Percentiles rank a stretch among this genome's conserved stretches.
phyloP scores from a whole-genome alignment of 2,888 invertebrate species.

The Priocnemis perturbator region DNA sequence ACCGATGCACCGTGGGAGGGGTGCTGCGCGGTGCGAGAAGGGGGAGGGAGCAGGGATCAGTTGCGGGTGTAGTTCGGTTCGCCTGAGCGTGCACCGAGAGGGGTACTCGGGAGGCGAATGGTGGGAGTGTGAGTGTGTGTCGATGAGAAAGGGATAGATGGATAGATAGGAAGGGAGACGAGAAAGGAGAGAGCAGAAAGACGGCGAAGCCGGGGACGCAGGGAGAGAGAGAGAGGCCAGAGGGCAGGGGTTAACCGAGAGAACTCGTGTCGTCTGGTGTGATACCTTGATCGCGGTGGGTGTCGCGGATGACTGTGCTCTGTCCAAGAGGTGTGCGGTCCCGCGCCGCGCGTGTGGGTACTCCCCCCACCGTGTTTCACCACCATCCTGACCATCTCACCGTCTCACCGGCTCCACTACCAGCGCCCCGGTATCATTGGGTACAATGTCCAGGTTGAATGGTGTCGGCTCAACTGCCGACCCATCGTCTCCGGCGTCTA shows the following conservation, averaged over 20 bases:
- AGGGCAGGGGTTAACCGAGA: constrained; percentile 48
- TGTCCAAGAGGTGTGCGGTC: constrained; percentile 57
- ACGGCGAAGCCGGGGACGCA: constrained; percentile 1
- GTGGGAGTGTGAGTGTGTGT: constrained; percentile 3
- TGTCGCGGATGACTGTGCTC: constrained; percentile 61
- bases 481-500: too few relatives aligned
- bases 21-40: neutral
- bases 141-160: neutral
- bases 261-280: constrained; percentile 52
- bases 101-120: neutral
- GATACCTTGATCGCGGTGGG: constrained; percentile 61
- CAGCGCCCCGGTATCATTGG: constrained; percentile 5
- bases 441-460: too few relatives aligned
- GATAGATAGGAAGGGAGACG: constrained; percentile 3
- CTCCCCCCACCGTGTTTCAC: constrained; percentile 29
- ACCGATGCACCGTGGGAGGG: neutral
- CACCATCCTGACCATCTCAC: constrained; percentile 21
- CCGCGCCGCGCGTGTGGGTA: constrained; percentile 57
- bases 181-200: neutral
- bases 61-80: constrained; percentile 13
- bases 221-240: constrained; percentile 1
- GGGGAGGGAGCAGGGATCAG: neutral
- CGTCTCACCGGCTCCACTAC: neutral
- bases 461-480: too few relatives aligned
- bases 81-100: neutral